Percentiles rank a stretch among this genome's conserved stretches.
Conservation (phyloP, 2,113 vertebrate species). For the Deroptyus accipitrinus region DNA sequence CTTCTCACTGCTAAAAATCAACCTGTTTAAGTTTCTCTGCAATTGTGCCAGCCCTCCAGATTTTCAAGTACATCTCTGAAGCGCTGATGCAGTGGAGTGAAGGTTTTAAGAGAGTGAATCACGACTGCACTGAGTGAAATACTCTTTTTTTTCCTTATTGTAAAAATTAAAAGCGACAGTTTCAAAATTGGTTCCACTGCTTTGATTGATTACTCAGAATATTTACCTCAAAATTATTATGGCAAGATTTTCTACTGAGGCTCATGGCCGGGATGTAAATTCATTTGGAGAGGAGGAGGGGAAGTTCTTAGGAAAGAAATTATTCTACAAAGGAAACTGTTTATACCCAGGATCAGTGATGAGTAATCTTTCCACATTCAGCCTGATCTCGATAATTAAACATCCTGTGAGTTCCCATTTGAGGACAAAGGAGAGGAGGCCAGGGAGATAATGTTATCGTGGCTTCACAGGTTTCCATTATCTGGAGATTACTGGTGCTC, state of each 20-base stretch:
- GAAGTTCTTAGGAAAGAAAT: background rate
- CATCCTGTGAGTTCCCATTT: background rate
- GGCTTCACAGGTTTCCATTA: background rate
- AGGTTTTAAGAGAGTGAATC: slow-evolving; percentile 30
- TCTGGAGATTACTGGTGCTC: background rate
- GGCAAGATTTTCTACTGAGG: slow-evolving; percentile 21
- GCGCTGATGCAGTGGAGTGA: background rate
- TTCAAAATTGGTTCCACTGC: slow-evolving; percentile 42
- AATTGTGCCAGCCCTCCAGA: background rate
- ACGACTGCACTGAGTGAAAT: slow-evolving; percentile 1
- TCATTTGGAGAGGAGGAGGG: background rate
- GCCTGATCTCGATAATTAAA: background rate
- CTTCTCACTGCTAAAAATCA: slow-evolving; percentile 11
- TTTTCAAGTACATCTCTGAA: slow-evolving; percentile 8
- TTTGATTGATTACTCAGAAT: slow-evolving; percentile 63
- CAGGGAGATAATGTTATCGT: background rate
- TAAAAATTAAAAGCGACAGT: slow-evolving; percentile 60
- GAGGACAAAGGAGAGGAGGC: background rate
- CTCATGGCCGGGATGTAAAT: background rate
- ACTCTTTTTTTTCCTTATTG: slow-evolving; percentile 35
- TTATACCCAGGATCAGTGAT: background rate
- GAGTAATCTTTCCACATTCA: background rate
- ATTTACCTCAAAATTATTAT: slow-evolving; percentile 35
- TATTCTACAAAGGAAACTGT: background rate
- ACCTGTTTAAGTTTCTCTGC: background rate